A percentile compares a stretch with the other conserved stretches of the same genome.
Evolutionary conservation across 1,140 invertebrate species (phyloP).

Genomic region (Onthophagus taurus): DNA sequence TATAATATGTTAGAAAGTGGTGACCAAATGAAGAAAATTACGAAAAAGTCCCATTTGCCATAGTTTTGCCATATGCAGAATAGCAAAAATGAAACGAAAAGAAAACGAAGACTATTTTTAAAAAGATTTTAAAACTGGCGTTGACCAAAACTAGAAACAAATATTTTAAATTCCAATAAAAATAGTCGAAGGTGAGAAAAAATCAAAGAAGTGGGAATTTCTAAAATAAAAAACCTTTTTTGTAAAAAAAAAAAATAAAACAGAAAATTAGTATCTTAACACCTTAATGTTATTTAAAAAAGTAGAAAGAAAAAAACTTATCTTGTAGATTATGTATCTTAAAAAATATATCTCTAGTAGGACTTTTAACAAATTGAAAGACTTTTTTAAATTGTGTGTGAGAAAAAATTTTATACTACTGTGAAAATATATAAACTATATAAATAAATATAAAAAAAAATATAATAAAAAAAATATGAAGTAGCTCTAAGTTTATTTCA

Average conservation of each 20-base stretch:
- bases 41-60: too few species aligned
- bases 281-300: constrained; percentile 20
- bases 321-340: constrained; percentile 13
- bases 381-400: constrained; percentile 28
- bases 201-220: not conserved
- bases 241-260: constrained; percentile 10
- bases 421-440: constrained; percentile 18
- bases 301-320: constrained; percentile 15
- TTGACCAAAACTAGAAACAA: constrained; percentile 2
- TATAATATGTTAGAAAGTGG: too few species aligned
- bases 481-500: constrained; percentile 9
- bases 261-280: constrained; percentile 16
- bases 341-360: constrained; percentile 17
- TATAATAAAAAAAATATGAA: constrained; percentile 12
- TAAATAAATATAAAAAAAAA: constrained; percentile 9
- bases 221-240: constrained; percentile 8
- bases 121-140: constrained; percentile 13
- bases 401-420: constrained; percentile 19
- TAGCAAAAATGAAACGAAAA: constrained; percentile 13
- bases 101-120: constrained; percentile 4
- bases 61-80: constrained; percentile 19
- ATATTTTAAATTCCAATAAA: too few species aligned
- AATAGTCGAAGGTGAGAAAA: not conserved
- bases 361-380: constrained; percentile 28
- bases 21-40: too few species aligned